Evolutionary conservation across 2,888 invertebrate species (phyloP), one percentile per base, ranked within the genome.

Genomic region (Andrena bucephala): DNA sequence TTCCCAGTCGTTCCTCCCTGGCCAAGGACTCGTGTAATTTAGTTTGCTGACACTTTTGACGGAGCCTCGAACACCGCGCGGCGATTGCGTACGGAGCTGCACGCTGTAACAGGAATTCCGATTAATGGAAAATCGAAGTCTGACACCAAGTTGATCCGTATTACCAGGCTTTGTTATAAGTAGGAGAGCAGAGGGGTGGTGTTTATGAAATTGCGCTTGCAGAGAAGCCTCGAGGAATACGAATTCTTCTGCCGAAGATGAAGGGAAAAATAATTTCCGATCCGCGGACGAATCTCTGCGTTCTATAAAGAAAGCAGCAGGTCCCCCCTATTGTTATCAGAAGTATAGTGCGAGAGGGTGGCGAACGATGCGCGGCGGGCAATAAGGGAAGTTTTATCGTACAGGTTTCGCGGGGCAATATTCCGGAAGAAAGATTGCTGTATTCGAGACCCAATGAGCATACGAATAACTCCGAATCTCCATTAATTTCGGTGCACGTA

Each of bases 351-450:
- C 57, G 10, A 67, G 24, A 65, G 27, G 72, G 42, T 76, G n/a
- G 68, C 59, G 65, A 27, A 42, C 59, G 59, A 50, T 50, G 54
- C 36, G 36, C 31, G 7, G 10, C 59, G 5, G 20, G 68, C 27
- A 83, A 75, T 85, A 42, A 36, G 52, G 62, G 57, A 52, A 65
- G 69, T 75, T 84, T 81, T 62, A 77, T 73, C 54, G 31, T 4
- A 29, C 13, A 24, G 59, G 42, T 81, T 71, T 71, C 42, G 31
- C n/a, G 36, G 24, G 16, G 4, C 33, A 59, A 24, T 67, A 67
- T 63, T 63, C 27, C 13, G 13, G 29, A 50, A 24, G 31, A 48
- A 69, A 69, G 62, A 82, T 85, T 60, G 50, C 65, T 13, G 16
- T 50, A 63, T 52, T 59, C 29, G 20, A 1, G 13, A 5, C 31